phyloP scores from a whole-genome alignment of 2,113 vertebrate species.

The Passer montanus region DNA sequence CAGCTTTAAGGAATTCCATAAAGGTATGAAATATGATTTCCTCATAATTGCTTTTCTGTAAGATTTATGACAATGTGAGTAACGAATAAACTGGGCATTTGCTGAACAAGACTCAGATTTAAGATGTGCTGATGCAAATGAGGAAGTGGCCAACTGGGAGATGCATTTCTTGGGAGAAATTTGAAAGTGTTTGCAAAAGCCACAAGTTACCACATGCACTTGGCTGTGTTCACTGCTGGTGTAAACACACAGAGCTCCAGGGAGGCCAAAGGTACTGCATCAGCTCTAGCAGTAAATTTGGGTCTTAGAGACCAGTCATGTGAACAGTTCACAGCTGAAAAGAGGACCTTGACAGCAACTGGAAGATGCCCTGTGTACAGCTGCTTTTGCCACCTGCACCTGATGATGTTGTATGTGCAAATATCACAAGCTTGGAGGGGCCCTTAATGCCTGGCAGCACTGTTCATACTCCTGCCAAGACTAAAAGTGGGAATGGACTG shows the following conservation, averaged over 20 bases:
- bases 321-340: neutral
- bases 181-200: neutral
- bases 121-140: constrained; percentile 33
- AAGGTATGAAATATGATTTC: constrained; percentile 65
- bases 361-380: neutral
- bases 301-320: neutral
- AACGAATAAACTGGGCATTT: constrained; percentile 54
- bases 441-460: neutral
- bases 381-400: neutral
- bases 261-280: neutral
- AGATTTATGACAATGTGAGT: constrained; percentile 58
- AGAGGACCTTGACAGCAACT: neutral
- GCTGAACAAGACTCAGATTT: constrained; percentile 31
- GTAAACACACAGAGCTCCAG: neutral
- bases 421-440: neutral
- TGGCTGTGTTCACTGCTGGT: neutral
- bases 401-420: neutral
- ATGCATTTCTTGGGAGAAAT: neutral
- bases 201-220: neutral
- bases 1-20: constrained; percentile 67
- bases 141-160: neutral
- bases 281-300: neutral
- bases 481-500: neutral
- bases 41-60: constrained; percentile 40
- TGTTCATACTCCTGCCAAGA: neutral